Evolutionary conservation across 2,113 vertebrate species (phyloP).

Genomic region (Scytalopus superciliaris): DNA sequence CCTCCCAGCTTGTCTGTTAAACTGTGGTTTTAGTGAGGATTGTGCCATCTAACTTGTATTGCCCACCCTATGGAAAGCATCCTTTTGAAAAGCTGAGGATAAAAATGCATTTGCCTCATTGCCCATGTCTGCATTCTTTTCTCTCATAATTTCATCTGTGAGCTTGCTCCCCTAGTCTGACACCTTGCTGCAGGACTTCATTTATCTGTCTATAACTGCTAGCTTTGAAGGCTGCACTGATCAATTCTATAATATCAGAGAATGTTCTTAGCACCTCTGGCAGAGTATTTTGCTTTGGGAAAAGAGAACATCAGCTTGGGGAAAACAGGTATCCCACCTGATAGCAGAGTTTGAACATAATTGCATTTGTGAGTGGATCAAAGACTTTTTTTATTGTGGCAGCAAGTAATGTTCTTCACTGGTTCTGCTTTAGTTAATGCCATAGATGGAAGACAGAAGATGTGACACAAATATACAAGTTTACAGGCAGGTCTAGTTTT

Average conservation of each 20-base stretch:
- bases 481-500: accelerated
- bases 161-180: background rate
- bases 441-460: background rate
- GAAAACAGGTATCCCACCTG: background rate
- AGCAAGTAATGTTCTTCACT: background rate
- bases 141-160: background rate
- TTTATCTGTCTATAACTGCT: background rate
- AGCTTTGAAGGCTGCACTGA: background rate
- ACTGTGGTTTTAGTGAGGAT: background rate
- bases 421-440: background rate
- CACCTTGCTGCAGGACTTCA: background rate
- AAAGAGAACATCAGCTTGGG: background rate
- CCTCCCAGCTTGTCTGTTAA: background rate
- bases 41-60: background rate
- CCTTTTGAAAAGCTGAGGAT: background rate
- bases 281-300: background rate
- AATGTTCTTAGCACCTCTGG: background rate
- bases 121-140: background rate
- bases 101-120: background rate
- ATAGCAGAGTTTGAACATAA: background rate
- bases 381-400: background rate
- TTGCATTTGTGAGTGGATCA: background rate
- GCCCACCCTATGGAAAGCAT: background rate
- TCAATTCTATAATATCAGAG: background rate
- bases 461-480: background rate